Evolutionary conservation across 2,113 vertebrate genomes (phyloP).

Genomic region (Otus sunia): DNA sequence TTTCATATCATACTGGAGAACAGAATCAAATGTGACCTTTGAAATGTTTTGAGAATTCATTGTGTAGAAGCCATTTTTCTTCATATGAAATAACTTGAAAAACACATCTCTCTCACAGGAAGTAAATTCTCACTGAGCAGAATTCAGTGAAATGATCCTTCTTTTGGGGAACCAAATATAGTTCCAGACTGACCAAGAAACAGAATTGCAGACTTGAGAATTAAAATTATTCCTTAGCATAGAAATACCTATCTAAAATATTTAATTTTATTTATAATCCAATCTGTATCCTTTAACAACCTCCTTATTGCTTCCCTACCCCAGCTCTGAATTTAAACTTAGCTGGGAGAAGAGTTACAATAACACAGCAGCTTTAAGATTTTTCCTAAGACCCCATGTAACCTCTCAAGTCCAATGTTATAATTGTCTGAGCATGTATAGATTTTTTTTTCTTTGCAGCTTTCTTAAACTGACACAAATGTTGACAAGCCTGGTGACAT

Average conservation of each 20-base stretch:
- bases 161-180: not conserved
- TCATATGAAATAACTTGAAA: not conserved
- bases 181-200: not conserved
- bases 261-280: not conserved
- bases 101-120: not conserved
- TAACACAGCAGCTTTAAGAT: conserved; percentile 20
- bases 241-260: not conserved
- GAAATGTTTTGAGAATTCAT: not conserved
- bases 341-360: not conserved
- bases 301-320: not conserved
- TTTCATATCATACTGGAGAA: not conserved
- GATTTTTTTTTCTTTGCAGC: not conserved
- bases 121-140: not conserved
- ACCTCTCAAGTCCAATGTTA: conserved; percentile 12
- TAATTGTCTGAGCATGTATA: conserved; percentile 46
- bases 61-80: not conserved
- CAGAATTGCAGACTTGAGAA: not conserved
- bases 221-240: not conserved
- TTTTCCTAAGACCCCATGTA: not conserved
- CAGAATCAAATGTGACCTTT: not conserved
- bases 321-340: not conserved
- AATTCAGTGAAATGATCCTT: not conserved
- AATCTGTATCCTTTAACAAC: not conserved
- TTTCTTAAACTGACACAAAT: conserved; percentile 49
- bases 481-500: conserved; percentile 61